phyloP scores from a whole-genome alignment of 23 tunicate genomes.

The Clavelina lepadiformis region DNA sequence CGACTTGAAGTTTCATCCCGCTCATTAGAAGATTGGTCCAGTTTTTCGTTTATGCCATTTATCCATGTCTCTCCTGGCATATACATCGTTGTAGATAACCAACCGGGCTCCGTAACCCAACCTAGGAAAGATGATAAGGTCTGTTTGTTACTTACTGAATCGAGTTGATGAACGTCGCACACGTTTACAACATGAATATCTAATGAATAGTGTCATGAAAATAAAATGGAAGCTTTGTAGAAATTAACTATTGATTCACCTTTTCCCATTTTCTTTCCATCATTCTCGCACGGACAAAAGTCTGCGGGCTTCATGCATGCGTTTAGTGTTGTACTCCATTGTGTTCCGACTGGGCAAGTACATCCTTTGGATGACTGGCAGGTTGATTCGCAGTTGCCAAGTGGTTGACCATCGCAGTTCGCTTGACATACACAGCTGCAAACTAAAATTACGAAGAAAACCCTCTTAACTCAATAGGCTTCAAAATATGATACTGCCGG shows the following conservation, averaged over 20 bases:
- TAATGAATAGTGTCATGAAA: too few relatives aligned
- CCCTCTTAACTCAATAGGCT: too few relatives aligned
- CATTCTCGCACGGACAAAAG: constrained; percentile 45
- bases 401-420: constrained; percentile 38
- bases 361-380: constrained; percentile 16
- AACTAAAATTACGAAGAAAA: too few relatives aligned
- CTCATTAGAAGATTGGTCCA: constrained; percentile 36
- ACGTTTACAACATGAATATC: too few relatives aligned
- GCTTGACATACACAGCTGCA: constrained; percentile 43
- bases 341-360: constrained; percentile 33
- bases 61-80: constrained; percentile 55
- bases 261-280: constrained; percentile 48
- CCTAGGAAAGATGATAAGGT: constrained; percentile 17
- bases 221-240: too few relatives aligned
- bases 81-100: constrained; percentile 44
- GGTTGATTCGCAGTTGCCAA: constrained; percentile 15
- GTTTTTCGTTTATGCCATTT: constrained; percentile 21
- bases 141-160: too few relatives aligned
- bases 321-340: constrained; percentile 21
- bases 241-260: too few relatives aligned
- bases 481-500: too few relatives aligned
- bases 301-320: constrained; percentile 34
- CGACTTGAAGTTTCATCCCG: constrained; percentile 36
- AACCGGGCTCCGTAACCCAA: constrained; percentile 29
- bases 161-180: too few relatives aligned